Base-by-base conservation (phyloP, 2,113 vertebrate genomes). In the Hyperopisus bebe region DNA sequence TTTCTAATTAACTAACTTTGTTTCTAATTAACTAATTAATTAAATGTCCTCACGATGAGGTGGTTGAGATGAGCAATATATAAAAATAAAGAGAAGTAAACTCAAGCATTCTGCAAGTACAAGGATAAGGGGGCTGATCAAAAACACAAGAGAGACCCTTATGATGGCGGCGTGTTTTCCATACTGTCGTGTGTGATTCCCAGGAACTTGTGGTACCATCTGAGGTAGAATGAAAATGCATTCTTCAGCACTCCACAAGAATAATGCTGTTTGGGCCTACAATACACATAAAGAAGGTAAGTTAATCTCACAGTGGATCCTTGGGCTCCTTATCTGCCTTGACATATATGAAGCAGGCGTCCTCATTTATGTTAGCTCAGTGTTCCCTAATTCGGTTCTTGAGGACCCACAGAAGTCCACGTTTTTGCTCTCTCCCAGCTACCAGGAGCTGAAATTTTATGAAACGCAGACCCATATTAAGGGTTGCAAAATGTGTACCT, bases 191-290 rank as follows among this genome's bases (percentile, higher is more conserved):
- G 90, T 92, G 90, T 90, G 89, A 92, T 88, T 48, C 24, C 42
- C 86, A 47, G 83, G 48, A 86, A 93, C 91, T 80, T 87, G 90
- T 88, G 80, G n/a, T 88, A 89, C 53, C 89, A 70, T 66, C 70
- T 58, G 86, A 53, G 9, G 89, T 86, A 89, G 70, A 85, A 90
- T 88, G 89, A 91, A 91, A 91, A 87, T 90, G 82, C 88, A 90
- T 91, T 89, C 92, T 92, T 91, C 91, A 27, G 62, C 62, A 66
- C 7, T 66, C 7, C n/a, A 66, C 9, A 11, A 66, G 62, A 66
- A 27, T n/a, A 91, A 70, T 39, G 88, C 74, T 90, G 88, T 92
- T 92, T 92, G 91, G 90, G 87, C 6, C 46, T 87, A 77, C 90
- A 92, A 92, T 90, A 91, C 92, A 89, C 86, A 87, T 87, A 62